phyloP scores from a whole-genome alignment of 2,113 vertebrate genomes.

The Pardalotus punctatus region DNA sequence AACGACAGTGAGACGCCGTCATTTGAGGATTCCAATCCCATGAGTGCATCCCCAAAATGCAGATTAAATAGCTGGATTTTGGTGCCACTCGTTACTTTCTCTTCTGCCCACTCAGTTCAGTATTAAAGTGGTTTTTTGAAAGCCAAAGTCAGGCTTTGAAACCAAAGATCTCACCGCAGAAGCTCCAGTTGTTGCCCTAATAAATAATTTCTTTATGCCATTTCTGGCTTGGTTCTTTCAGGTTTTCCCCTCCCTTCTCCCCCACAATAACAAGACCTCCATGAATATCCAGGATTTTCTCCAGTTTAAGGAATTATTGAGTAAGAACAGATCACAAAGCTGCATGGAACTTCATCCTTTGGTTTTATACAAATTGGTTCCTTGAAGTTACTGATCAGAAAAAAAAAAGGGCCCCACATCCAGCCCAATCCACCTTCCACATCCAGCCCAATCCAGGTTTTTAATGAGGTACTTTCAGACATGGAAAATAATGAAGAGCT shows the following conservation, averaged over 20 bases:
- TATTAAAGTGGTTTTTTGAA: not conserved
- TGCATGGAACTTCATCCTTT: not conserved
- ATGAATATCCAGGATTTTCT: not conserved
- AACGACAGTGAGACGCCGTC: too few species aligned
- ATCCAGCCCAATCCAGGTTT: not conserved
- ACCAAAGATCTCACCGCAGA: not conserved
- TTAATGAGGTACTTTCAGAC: not conserved
- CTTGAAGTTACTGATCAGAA: not conserved
- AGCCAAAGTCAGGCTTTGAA: not conserved
- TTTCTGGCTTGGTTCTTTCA: not conserved
- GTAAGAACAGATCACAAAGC: not conserved
- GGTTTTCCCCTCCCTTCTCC: not conserved
- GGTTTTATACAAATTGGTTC: not conserved
- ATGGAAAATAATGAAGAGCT: not conserved
- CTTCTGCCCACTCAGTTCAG: not conserved
- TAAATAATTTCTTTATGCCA: not conserved
- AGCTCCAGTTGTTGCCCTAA: not conserved
- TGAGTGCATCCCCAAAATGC: accelerated
- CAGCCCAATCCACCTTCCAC: too few species aligned
- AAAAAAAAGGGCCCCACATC: not conserved
- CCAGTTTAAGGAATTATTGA: not conserved
- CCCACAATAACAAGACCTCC: not conserved
- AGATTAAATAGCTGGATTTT: not conserved
- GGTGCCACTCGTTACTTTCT: not conserved
- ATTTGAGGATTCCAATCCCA: not conserved